Evolutionary conservation across 2,113 vertebrate species (phyloP), one percentile per base, ranked within the genome.

Genomic region (Chroicocephalus ridibundus): DNA sequence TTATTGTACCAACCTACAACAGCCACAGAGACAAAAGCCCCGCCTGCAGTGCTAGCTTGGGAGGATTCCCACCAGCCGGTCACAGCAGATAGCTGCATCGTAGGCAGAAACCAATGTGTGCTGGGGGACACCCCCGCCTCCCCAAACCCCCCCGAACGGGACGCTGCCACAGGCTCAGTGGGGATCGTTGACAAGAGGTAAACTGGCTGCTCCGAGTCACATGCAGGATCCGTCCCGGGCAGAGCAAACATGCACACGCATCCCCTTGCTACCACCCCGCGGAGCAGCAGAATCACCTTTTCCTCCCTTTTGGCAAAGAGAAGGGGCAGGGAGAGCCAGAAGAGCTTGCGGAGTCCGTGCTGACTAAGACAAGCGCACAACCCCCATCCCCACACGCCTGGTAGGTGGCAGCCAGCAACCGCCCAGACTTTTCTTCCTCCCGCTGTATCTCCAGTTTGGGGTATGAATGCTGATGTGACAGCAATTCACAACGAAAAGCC

Each of bases 241-340:
- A 51, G 17, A 61, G 46, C 65, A 64, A 76, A 61, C 49, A 20
- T 0, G 2, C 9, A 8, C 2, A 1, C 40, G 36, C 34, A 7
- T 22, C 46, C 0, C 0, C 34, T 19, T 68, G 44, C 38, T 40
- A n/a, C 25, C 1, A 1, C 8, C 55, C 17, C 36, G n/a, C 1
- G 0, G 75, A 79, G 47, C 14, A 75, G 81, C 61, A 71, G 52
- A 75, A 61, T 29, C 60, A 26, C 22, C 20, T 20, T 70, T 42
- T 70, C 19, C 12, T 58, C 51, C n/a, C 22, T 38, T 82, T 75
- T 8, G 75, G 38, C 47, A 38, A 40, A 61, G 61, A 13, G 76
- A 64, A 52, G 20, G 51, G 19, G 34, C 24, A 68, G 25, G 22
- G 49, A 38, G 49, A 29, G 42, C 14, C 38, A 71, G 66, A 72